A percentile compares a stretch with the other conserved stretches of the same genome.
These are phyloP conservation scores for Ochropleura plecta DNA, from an alignment of 2,888 invertebrate genomes.

Conservation along the genomic window DNA sequence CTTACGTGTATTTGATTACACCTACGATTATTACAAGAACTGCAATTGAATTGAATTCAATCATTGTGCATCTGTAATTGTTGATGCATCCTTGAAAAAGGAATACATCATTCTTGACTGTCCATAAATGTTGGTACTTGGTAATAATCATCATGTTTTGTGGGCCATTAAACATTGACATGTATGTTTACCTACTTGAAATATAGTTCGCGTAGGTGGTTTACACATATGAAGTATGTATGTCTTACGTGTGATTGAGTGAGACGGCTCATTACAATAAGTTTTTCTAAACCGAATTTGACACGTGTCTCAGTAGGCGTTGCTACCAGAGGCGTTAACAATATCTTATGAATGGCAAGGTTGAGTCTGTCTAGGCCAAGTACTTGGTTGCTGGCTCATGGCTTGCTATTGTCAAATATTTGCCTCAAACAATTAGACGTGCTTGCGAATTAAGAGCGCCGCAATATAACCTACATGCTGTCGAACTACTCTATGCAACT, in stretches of 20 bases:
- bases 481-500: conserved; percentile 29
- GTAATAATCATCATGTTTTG: conserved; percentile 72
- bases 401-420: conserved; percentile 74
- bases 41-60: conserved; percentile 73
- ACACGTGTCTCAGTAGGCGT: conserved; percentile 76
- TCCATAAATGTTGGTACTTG: conserved; percentile 62
- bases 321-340: conserved; percentile 65
- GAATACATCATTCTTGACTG: conserved; percentile 66
- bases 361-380: conserved; percentile 76
- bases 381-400: conserved; percentile 71
- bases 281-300: conserved; percentile 75
- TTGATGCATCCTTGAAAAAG: conserved; percentile 71
- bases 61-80: conserved; percentile 70
- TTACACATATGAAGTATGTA: conserved; percentile 61
- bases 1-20: conserved; percentile 69
- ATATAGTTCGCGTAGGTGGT: conserved; percentile 64
- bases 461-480: conserved; percentile 35
- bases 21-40: conserved; percentile 68
- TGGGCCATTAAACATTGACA: conserved; percentile 74
- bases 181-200: conserved; percentile 70
- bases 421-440: conserved; percentile 63
- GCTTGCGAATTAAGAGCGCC: conserved; percentile 49
- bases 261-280: conserved; percentile 75
- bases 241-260: conserved; percentile 66
- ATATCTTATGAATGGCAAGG: conserved; percentile 76